phyloP scores from a whole-genome alignment of 1,140 invertebrate species.

The Belonocnema kinseyi region DNA sequence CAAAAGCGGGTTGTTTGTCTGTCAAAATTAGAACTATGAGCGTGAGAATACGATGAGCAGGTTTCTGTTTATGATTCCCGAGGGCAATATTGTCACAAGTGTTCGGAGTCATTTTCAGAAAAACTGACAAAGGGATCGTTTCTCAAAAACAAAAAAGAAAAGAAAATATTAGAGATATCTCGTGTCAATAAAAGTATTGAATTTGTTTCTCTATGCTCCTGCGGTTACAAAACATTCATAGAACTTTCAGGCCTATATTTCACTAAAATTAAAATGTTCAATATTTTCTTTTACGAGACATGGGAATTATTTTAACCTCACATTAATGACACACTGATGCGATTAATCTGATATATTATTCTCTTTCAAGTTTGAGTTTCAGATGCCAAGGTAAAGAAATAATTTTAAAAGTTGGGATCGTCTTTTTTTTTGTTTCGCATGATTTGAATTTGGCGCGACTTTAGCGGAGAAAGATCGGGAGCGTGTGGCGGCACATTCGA shows the following conservation, averaged over 20 bases:
- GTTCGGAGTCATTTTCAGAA: background rate
- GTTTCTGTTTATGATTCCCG: conserved; percentile 5
- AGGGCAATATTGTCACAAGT: conserved; percentile 10
- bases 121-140: background rate
- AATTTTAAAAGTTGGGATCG: background rate
- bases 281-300: too few species aligned
- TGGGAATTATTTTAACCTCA: background rate
- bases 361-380: background rate
- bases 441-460: background rate
- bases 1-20: background rate
- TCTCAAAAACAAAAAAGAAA: background rate
- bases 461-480: background rate
- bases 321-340: background rate
- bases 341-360: background rate
- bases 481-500: conserved; percentile 3
- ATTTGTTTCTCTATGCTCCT: background rate
- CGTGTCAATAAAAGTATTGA: background rate
- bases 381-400: background rate
- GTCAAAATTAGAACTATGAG: background rate
- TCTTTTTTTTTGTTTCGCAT: background rate
- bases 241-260: too few species aligned
- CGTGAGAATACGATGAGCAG: conserved; percentile 8
- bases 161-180: background rate
- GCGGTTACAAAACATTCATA: too few species aligned
- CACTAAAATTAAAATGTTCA: too few species aligned